Evolutionary conservation across 1,140 invertebrate genomes (phyloP).

Genomic region (Hylaeus volcanicus): DNA sequence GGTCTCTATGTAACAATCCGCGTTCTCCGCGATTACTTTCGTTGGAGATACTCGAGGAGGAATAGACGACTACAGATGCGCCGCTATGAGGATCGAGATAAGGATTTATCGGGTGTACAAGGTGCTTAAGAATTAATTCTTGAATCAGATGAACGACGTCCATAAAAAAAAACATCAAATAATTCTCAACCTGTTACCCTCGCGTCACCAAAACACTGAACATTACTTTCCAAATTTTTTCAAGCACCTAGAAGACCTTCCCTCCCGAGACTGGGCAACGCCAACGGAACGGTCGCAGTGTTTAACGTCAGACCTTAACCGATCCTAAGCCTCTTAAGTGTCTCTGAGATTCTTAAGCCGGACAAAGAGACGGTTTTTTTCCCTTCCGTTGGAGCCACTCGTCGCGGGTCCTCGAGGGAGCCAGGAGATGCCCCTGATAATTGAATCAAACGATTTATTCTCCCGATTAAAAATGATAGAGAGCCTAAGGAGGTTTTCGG

Average conservation of each 20-base stretch:
- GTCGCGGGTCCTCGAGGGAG: conserved; percentile 59
- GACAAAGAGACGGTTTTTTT: conserved; percentile 78
- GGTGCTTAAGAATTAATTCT: no score
- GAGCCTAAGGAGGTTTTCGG: conserved; percentile 71
- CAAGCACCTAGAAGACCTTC: neutral
- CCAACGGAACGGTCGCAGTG: conserved; percentile 46
- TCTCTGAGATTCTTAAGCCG: conserved; percentile 77
- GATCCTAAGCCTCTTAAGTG: conserved; percentile 79
- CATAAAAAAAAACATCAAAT: no score
- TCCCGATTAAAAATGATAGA: conserved; percentile 80
- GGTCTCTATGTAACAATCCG: neutral
- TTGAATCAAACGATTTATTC: conserved; percentile 82
- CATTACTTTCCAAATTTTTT: no score
- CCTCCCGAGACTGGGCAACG: conserved; percentile 4
- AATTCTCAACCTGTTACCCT: no score
- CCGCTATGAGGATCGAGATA: neutral
- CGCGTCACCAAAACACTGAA: no score
- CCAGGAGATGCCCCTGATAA: conserved; percentile 75
- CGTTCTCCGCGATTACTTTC: no score
- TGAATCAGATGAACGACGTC: no score
- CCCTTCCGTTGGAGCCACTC: conserved; percentile 57
- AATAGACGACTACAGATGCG: neutral
- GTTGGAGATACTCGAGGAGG: no score
- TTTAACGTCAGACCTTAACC: conserved; percentile 76
- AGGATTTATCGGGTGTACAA: neutral